These are phyloP conservation scores for Xiphias gladius DNA, from an alignment of 2,113 vertebrate species.

Conservation along the genomic window DNA sequence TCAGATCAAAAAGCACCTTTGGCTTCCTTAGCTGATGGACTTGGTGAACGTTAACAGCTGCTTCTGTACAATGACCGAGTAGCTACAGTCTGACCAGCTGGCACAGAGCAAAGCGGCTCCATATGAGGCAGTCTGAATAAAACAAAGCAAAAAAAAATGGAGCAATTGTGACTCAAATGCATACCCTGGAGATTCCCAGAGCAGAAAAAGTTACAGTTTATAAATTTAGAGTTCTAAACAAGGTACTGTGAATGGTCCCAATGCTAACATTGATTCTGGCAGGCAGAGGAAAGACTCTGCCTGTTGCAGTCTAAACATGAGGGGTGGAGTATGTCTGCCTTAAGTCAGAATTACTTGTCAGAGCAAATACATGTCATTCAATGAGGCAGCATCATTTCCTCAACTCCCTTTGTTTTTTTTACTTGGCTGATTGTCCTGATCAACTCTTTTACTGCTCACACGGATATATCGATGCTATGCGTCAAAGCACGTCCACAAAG, in stretches of 20 bases:
- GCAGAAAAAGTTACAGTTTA: conserved; percentile 20
- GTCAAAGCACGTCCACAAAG: conserved; percentile 13
- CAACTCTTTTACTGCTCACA: background rate
- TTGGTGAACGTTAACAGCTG: conserved; percentile 65
- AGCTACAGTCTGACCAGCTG: conserved; percentile 42
- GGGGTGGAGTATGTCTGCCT: conserved; percentile 58
- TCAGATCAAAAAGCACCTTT: conserved; percentile 51
- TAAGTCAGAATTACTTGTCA: conserved; percentile 60
- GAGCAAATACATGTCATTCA: conserved; percentile 68
- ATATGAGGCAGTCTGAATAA: conserved; percentile 16
- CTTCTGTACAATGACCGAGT: conserved; percentile 39
- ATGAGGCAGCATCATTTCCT: conserved; percentile 52
- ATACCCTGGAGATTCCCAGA: conserved; percentile 19
- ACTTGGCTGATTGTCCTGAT: conserved; percentile 1
- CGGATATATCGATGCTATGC: background rate
- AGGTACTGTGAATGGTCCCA: conserved; percentile 22
- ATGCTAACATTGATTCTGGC: conserved; percentile 50
- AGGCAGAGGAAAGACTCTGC: conserved; percentile 29
- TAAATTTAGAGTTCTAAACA: conserved; percentile 40
- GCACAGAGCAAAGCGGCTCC: conserved; percentile 28
- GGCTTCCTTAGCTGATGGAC: conserved; percentile 37
- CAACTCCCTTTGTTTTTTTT: conserved; percentile 9
- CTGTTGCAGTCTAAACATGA: conserved; percentile 63
- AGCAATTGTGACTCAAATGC: conserved; percentile 36
- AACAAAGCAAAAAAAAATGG: conserved; percentile 26